A percentile compares a stretch with the other conserved stretches of the same genome.
These are phyloP conservation scores for Toxotes lorentzi DNA, from an alignment of 2,797 vertebrate species.

Conservation along the genomic window DNA sequence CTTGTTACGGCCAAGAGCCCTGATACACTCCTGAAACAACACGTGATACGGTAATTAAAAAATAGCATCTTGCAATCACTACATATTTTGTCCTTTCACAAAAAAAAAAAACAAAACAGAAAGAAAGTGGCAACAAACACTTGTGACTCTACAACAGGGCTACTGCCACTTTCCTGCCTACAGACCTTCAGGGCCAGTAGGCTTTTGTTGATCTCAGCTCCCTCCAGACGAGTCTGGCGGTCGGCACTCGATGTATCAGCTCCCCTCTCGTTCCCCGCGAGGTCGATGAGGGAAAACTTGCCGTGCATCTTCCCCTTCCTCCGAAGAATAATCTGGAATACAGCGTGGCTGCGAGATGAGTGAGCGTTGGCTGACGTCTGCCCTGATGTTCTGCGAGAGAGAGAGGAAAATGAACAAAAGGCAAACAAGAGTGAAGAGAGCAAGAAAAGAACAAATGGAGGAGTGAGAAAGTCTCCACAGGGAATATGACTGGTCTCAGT, in stretches of 20 bases:
- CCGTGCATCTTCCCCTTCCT: conserved; percentile 95
- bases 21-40: conserved; percentile 91
- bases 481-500: not conserved
- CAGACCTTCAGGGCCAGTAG: conserved; percentile 95
- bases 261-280: conserved; percentile 96
- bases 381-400: conserved; percentile 90
- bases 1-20: conserved; percentile 97
- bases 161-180: not conserved
- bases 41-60: rapidly evolving
- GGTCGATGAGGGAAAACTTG: conserved; percentile 97
- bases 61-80: not conserved
- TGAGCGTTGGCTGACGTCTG: conserved; percentile 98
- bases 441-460: not conserved
- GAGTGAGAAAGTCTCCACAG: not conserved
- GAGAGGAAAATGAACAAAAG: not conserved
- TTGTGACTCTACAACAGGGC: not conserved
- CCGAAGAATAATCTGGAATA: conserved; percentile 96
- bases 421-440: not conserved
- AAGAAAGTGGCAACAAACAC: not conserved
- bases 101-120: not conserved
- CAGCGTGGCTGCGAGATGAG: conserved; percentile 96
- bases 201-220: conserved; percentile 98
- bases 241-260: conserved; percentile 96
- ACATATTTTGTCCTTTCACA: not conserved
- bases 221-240: conserved; percentile 94